Evolutionary conservation across 2,797 vertebrate species (phyloP).

Genomic region (Geotrypetes seraphini): DNA sequence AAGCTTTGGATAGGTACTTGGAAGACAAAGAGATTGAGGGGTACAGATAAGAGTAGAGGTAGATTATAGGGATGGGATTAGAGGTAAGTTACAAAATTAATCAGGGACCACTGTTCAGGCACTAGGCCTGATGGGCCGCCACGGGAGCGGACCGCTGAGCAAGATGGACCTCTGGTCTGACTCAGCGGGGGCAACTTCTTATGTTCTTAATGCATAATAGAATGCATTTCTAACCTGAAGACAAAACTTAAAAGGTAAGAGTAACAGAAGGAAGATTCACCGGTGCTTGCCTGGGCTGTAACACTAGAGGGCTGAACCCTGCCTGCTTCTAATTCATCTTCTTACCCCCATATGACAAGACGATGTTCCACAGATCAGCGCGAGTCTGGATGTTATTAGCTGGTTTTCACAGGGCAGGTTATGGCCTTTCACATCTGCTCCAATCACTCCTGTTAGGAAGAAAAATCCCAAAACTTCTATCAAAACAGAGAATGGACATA

Average conservation of each 20-base stretch:
- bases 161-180: no score
- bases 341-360: conserved; percentile 96
- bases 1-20: no score
- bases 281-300: no score
- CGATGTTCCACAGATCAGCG: conserved; percentile 91
- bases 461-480: conserved; percentile 17
- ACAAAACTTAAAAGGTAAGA: conserved; percentile 26
- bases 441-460: conserved; percentile 72
- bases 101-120: no score
- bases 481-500: background rate
- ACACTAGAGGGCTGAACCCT: background rate
- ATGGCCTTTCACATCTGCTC: conserved; percentile 76
- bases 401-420: conserved; percentile 70
- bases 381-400: conserved; percentile 76
- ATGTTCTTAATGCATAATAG: conserved; percentile 24
- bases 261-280: background rate
- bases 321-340: background rate
- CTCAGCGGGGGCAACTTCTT: no score
- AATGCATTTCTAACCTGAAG: conserved; percentile 36
- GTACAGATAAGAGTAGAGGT: no score
- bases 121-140: no score
- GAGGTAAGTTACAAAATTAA: no score
- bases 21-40: no score
- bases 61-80: no score
- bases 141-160: no score